Percentiles rank a stretch among this genome's conserved stretches.
phyloP scores from a whole-genome alignment of 2,797 vertebrate genomes.

The Heterohyrax brucei region DNA sequence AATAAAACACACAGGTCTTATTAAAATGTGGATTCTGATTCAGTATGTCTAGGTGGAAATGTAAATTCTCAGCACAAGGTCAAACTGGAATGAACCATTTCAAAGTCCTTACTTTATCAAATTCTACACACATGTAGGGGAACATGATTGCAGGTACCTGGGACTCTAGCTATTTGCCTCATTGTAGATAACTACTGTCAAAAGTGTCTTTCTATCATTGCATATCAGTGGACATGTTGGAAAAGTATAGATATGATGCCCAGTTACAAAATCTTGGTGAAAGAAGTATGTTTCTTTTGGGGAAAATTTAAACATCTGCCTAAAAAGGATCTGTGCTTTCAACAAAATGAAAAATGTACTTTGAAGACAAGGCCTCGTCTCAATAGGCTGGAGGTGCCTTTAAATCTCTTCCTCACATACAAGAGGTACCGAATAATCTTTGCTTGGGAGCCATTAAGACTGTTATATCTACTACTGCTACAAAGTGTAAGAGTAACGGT shows the following conservation, averaged over 20 bases:
- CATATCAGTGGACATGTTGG: neutral
- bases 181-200: neutral
- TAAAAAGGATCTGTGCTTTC: conserved; percentile 41
- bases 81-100: too few species aligned
- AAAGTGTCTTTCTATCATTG: neutral
- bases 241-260: neutral
- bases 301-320: conserved; percentile 4
- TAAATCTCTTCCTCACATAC: neutral
- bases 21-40: too few species aligned
- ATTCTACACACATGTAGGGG: neutral
- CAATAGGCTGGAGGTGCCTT: neutral
- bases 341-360: conserved; percentile 12
- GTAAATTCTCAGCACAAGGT: too few species aligned
- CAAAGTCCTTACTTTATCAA: conserved; percentile 13
- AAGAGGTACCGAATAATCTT: neutral
- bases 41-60: too few species aligned
- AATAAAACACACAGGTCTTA: too few species aligned
- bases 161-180: neutral
- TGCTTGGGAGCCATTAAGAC: neutral
- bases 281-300: neutral
- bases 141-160: neutral
- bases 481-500: fast-evolving
- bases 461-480: fast-evolving
- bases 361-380: neutral
- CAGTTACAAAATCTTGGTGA: neutral